Evolutionary conservation across 2,888 invertebrate genomes (phyloP).

Genomic region (Rhamnusium bicolor): DNA sequence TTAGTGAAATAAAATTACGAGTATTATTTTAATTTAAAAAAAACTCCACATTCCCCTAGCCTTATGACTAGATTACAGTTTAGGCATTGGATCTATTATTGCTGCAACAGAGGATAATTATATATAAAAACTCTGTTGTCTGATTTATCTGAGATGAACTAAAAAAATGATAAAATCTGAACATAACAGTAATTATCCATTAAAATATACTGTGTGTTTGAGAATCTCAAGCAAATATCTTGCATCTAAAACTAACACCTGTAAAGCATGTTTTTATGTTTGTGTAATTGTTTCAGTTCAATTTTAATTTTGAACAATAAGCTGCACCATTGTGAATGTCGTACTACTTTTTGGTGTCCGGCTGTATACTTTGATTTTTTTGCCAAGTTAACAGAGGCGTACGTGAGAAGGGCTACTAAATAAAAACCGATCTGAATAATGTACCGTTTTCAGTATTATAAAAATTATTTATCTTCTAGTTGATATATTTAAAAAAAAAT

Average conservation of each 20-base stretch:
- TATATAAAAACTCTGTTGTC: too few species aligned
- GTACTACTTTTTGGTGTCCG: slow-evolving; percentile 44
- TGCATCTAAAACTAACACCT: slow-evolving; percentile 33
- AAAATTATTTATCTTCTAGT: background rate
- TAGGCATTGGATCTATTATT: too few species aligned
- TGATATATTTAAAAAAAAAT: background rate
- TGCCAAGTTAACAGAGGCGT: slow-evolving; percentile 4
- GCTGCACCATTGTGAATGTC: slow-evolving; percentile 57
- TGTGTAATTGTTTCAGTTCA: slow-evolving; percentile 54
- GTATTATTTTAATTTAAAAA: too few species aligned
- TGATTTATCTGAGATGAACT: too few species aligned
- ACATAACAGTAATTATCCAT: background rate
- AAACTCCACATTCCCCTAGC: too few species aligned
- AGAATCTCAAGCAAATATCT: background rate
- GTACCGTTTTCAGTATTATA: background rate
- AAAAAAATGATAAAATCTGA: slow-evolving; percentile 7
- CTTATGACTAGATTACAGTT: too few species aligned
- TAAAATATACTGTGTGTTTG: background rate
- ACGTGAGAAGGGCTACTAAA: background rate
- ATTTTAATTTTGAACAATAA: slow-evolving; percentile 40
- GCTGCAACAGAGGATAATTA: too few species aligned
- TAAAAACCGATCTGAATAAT: background rate
- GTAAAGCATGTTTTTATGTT: slow-evolving; percentile 57
- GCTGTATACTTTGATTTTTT: slow-evolving; percentile 41
- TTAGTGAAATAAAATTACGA: too few species aligned